phyloP scores from a whole-genome alignment of 1,140 invertebrate species.

The Trissolcus basalis region DNA sequence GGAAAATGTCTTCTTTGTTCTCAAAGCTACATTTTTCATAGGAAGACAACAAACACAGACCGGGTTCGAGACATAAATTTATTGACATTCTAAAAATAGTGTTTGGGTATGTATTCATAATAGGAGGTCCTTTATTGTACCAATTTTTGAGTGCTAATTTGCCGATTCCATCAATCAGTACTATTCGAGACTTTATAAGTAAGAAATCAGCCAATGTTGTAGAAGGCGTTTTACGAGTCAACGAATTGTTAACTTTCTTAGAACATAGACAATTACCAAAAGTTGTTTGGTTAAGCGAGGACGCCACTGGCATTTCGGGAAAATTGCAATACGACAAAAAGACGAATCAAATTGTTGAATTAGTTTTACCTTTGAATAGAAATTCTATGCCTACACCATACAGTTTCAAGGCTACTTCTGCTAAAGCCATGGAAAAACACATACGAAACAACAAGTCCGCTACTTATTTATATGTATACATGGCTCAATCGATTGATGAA shows the following conservation, averaged over 20 bases:
- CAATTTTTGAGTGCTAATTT: conserved; percentile 9
- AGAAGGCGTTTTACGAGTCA: conserved; percentile 14
- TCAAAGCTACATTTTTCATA: too few species aligned
- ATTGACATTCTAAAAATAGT: too few species aligned
- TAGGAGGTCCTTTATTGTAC: conserved; percentile 7
- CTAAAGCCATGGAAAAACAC: conserved; percentile 26
- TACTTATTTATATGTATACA: conserved; percentile 36
- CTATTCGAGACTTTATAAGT: background rate
- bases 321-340: conserved; percentile 47
- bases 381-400: conserved; percentile 23
- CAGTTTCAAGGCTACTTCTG: conserved; percentile 36
- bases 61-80: too few species aligned
- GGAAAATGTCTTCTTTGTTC: too few species aligned
- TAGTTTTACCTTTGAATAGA: conserved; percentile 46
- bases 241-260: conserved; percentile 20
- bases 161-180: background rate
- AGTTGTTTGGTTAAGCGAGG: conserved; percentile 37
- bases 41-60: too few species aligned
- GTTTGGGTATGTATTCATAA: too few species aligned
- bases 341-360: conserved; percentile 50
- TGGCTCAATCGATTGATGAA: conserved; percentile 36
- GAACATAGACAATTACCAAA: conserved; percentile 23
- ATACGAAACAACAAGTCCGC: conserved; percentile 30
- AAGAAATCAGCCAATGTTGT: background rate
- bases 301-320: conserved; percentile 15